A percentile compares a stretch with the other conserved stretches of the same genome.
Evolutionary conservation across 2,888 invertebrate genomes (phyloP).

Genomic region (Ectemnius lituratus): DNA sequence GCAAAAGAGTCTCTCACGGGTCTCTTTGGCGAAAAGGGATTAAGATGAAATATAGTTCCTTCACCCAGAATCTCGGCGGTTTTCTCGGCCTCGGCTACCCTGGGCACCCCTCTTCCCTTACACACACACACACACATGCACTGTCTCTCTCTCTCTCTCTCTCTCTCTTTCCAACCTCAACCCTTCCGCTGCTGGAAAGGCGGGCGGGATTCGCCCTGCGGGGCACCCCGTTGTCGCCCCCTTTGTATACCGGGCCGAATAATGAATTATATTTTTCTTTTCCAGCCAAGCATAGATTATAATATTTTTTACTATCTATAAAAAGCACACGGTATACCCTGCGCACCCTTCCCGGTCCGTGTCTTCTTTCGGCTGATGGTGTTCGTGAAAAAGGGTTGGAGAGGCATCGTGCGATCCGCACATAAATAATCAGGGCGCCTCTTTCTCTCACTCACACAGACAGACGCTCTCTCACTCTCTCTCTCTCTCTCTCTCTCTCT

Average conservation of each 20-base stretch:
- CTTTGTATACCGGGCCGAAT: constrained; percentile 68
- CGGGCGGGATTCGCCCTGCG: constrained; percentile 73
- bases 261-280: constrained; percentile 77
- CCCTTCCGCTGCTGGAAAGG: constrained; percentile 67
- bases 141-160: constrained; percentile 47
- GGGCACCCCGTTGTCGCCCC: constrained; percentile 69
- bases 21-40: constrained; percentile 15
- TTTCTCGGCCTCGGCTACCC: no score
- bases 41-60: constrained; percentile 53
- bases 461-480: no score
- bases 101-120: no score
- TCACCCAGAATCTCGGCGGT: constrained; percentile 29
- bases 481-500: no score
- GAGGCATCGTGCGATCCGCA: constrained; percentile 58
- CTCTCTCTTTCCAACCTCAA: constrained; percentile 61
- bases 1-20: neutral
- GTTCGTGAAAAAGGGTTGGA: constrained; percentile 52
- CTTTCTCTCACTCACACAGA: constrained; percentile 48
- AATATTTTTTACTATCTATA: constrained; percentile 77
- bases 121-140: constrained; percentile 21
- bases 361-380: constrained; percentile 19
- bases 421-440: constrained; percentile 68
- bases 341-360: constrained; percentile 26
- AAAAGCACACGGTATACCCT: constrained; percentile 60
- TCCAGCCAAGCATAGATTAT: constrained; percentile 77